phyloP scores from a whole-genome alignment of 2,888 invertebrate species.

The Torymus tubicola region DNA sequence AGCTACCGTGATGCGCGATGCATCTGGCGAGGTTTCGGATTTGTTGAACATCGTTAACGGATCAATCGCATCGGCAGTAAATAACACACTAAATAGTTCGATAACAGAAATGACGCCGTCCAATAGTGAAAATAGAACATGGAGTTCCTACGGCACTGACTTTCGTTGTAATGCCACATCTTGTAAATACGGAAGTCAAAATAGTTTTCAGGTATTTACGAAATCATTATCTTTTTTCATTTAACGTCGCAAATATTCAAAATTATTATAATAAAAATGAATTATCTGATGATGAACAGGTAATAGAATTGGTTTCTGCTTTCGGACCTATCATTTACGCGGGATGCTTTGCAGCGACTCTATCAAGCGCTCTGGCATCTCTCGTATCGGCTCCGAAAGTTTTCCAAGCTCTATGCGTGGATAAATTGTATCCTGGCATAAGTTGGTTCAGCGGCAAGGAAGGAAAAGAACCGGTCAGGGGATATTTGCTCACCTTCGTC shows the following conservation, averaged over 20 bases:
- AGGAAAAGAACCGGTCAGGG: slow-evolving; percentile 90
- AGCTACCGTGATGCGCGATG: slow-evolving; percentile 86
- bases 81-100: slow-evolving; percentile 32
- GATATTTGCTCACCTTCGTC: slow-evolving; percentile 94
- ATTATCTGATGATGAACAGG: slow-evolving; percentile 77
- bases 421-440: slow-evolving; percentile 94
- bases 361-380: slow-evolving; percentile 97
- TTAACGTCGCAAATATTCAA: background rate
- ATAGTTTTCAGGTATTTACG: slow-evolving; percentile 84
- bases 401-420: slow-evolving; percentile 95
- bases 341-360: slow-evolving; percentile 97
- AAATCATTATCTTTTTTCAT: background rate
- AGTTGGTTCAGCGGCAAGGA: slow-evolving; percentile 93
- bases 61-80: slow-evolving; percentile 19
- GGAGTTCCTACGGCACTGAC: slow-evolving; percentile 77
- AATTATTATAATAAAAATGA: background rate
- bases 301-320: slow-evolving; percentile 88
- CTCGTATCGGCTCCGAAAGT: slow-evolving; percentile 97
- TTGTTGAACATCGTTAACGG: slow-evolving; percentile 67
- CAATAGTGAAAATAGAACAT: slow-evolving; percentile 60
- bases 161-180: slow-evolving; percentile 78
- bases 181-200: slow-evolving; percentile 86
- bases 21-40: slow-evolving; percentile 84
- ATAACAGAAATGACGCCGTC: background rate
- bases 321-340: slow-evolving; percentile 96